Evolutionary conservation across 2,113 vertebrate species (phyloP), one percentile per base, ranked within the genome.

Genomic region (Clarias gariepinus): DNA sequence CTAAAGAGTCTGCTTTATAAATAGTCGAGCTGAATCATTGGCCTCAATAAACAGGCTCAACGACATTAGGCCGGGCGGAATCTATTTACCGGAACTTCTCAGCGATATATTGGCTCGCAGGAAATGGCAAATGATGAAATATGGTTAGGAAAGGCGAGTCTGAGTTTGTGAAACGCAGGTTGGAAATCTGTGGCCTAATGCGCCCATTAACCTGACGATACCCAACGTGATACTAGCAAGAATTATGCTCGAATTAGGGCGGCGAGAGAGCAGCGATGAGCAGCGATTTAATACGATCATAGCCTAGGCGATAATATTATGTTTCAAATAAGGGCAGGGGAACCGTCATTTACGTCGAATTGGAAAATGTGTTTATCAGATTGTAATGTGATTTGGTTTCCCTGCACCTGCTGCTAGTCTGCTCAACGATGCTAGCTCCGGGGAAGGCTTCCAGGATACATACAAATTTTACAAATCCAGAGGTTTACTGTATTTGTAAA

Each of bases 191-290:
- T 91, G 90, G 93, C 90, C 90, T 95, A 95, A 94, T 95, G 93
- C 92, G 93, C 90, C 93, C 94, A 95, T 95, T 95, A 95, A 94
- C 93, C 93, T 93, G 92, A 93, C 89, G 92, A 94, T 92, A 92
- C 92, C 90, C 89, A 93, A 94, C 92, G 83, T 92, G 91, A 95
- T 94, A 89, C 90, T 76, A 87, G 92, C 85, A 90, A 93, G 86
- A 94, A 91, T 92, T 94, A 94, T 94, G 92, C 87, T 91, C 92
- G 92, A 91, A 94, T 94, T 94, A 93, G 89, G 89, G 87, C 55
- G 58, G 90, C 88, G 88, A 89, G 91, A 90, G 84, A 88, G 86
- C 86, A 88, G 89, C 84, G 87, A 90, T 91, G 82, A 91, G 88
- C 84, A 89, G 63, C 84, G 89, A 90, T 91, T 91, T 91, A 87